Percentiles rank a stretch among this genome's conserved stretches.
phyloP scores from a whole-genome alignment of 64 coral and sea anemone genomes.

The Montipora efflorescens region DNA sequence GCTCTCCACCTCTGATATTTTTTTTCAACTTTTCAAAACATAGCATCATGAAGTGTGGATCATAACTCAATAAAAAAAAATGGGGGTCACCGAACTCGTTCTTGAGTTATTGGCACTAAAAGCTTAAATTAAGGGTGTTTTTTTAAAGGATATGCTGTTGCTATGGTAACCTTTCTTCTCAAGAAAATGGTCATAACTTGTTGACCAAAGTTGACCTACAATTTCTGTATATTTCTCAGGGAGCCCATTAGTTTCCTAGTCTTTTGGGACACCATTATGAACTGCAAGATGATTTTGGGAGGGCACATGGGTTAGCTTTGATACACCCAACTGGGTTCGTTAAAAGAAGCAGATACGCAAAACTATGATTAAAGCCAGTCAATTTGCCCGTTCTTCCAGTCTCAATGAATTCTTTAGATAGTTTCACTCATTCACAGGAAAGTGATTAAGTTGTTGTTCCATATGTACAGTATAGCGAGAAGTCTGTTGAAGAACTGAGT shows the following conservation, averaged over 20 bases:
- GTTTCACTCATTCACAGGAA: conserved; percentile 7
- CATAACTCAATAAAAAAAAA: too few relatives aligned
- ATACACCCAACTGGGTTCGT: conserved; percentile 5
- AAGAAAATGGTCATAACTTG: too few relatives aligned
- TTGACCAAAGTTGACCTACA: too few relatives aligned
- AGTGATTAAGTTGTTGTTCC: conserved; percentile 1
- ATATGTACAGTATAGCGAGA: background rate
- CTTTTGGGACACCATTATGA: background rate
- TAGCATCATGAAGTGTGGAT: background rate
- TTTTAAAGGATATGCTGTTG: too few relatives aligned
- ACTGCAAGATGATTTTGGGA: background rate
- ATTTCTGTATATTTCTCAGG: too few relatives aligned
- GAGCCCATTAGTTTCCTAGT: too few relatives aligned
- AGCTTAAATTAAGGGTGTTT: too few relatives aligned
- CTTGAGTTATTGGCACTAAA: too few relatives aligned
- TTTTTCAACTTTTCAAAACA: conserved; percentile 2
- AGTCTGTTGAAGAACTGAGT: background rate
- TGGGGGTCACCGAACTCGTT: too few relatives aligned
- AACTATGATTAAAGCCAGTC: conserved; percentile 5
- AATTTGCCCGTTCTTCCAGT: background rate
- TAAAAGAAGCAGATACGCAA: background rate
- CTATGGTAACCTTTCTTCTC: too few relatives aligned
- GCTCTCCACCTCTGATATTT: conserved; percentile 6
- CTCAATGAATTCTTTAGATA: background rate
- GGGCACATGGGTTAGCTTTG: background rate